phyloP scores from a whole-genome alignment of 2,797 vertebrate species.

The Aselliscus stoliczkanus region DNA sequence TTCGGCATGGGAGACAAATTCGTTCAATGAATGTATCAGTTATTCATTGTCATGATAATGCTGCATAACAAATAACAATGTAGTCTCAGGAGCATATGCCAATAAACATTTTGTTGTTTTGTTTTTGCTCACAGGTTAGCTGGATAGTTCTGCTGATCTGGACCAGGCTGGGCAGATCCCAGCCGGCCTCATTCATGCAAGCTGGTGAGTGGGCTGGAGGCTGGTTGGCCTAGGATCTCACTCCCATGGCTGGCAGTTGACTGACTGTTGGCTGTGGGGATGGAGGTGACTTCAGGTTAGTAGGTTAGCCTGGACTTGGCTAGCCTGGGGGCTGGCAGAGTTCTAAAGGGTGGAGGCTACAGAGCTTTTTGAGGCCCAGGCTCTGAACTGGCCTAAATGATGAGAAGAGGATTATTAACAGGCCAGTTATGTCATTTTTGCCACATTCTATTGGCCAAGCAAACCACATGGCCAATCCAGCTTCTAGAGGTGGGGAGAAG shows the following conservation, averaged over 20 bases:
- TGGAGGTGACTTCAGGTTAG: not conserved
- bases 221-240: not conserved
- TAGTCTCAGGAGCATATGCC: not conserved
- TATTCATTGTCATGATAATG: accelerated
- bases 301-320: not conserved
- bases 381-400: not conserved
- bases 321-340: not conserved
- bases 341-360: not conserved
- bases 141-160: not conserved
- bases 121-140: not conserved
- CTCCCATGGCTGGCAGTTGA: accelerated
- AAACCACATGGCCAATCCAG: not conserved
- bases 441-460: not conserved
- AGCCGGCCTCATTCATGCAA: not conserved
- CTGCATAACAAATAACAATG: not conserved
- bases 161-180: not conserved
- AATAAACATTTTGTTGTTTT: accelerated
- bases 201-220: too few relatives aligned
- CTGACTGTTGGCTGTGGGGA: not conserved
- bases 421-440: not conserved
- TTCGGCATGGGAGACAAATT: not conserved
- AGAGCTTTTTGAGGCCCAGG: not conserved
- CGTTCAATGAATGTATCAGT: too few relatives aligned
- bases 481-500: not conserved
- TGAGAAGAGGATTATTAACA: not conserved